Evolutionary conservation across 2,113 vertebrate genomes (phyloP).

Genomic region (Atractosteus spatula): DNA sequence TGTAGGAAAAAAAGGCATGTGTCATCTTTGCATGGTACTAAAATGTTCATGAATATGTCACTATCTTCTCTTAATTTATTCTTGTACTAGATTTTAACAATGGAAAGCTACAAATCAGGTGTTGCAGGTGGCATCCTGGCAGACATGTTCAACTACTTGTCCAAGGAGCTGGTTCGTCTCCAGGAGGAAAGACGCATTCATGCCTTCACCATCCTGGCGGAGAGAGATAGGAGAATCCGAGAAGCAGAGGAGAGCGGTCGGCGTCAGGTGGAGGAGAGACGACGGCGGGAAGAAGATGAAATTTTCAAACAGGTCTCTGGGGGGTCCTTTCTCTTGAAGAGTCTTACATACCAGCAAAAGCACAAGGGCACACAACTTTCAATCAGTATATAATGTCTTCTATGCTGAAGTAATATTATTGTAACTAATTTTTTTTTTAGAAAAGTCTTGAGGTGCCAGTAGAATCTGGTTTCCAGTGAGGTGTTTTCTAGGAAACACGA

Average conservation of each 20-base stretch:
- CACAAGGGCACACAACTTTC: too few relatives aligned
- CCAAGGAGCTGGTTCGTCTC: slow-evolving; percentile 84
- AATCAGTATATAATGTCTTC: too few relatives aligned
- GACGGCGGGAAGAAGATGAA: slow-evolving; percentile 76
- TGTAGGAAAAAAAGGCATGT: too few relatives aligned
- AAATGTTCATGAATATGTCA: too few relatives aligned
- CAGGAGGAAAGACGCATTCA: slow-evolving; percentile 86
- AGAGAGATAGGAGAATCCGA: slow-evolving; percentile 74
- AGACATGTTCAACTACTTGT: slow-evolving; percentile 78
- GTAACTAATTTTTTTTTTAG: too few relatives aligned
- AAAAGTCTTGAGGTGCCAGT: too few relatives aligned
- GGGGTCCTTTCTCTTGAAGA: too few relatives aligned
- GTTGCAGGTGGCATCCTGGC: slow-evolving; percentile 68
- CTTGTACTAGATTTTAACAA: slow-evolving; percentile 51
- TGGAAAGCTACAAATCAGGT: slow-evolving; percentile 60
- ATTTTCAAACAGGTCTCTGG: slow-evolving; percentile 80
- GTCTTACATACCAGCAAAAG: too few relatives aligned
- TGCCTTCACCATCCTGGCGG: slow-evolving; percentile 78
- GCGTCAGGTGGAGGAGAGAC: slow-evolving; percentile 78
- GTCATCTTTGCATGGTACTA: too few relatives aligned
- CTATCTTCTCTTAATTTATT: not conserved
- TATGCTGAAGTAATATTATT: too few relatives aligned
- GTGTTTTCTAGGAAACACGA: too few relatives aligned
- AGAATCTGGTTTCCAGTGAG: too few relatives aligned
- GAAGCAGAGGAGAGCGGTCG: slow-evolving; percentile 88